Evolutionary conservation across 2,797 vertebrate species (phyloP).

Genomic region (Jordanella pulchra): DNA sequence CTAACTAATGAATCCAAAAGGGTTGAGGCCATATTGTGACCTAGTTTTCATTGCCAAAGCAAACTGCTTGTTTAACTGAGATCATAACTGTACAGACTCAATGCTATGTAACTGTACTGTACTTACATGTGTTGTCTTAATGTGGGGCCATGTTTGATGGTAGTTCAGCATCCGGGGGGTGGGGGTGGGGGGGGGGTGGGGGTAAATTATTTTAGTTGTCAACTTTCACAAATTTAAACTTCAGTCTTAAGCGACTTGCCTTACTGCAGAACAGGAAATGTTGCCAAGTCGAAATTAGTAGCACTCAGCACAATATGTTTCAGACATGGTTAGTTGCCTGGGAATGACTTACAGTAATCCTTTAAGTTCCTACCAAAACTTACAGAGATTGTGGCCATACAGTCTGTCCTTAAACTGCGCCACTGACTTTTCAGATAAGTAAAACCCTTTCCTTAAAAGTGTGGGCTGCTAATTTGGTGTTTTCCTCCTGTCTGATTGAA

Average conservation of each 20-base stretch:
- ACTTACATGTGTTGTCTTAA: slow-evolving; percentile 60
- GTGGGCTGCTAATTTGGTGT: slow-evolving; percentile 59
- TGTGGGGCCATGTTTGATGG: slow-evolving; percentile 45
- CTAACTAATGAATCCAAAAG: slow-evolving; percentile 22
- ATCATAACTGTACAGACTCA: slow-evolving; percentile 38
- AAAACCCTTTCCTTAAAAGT: slow-evolving; percentile 54
- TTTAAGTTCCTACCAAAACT: slow-evolving; percentile 52
- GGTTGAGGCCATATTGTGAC: slow-evolving; percentile 30
- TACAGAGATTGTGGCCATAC: slow-evolving; percentile 53
- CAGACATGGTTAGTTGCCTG: slow-evolving; percentile 47
- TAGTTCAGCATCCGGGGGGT: slow-evolving; percentile 16
- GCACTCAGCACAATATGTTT: slow-evolving; percentile 41
- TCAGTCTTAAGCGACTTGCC: slow-evolving; percentile 22
- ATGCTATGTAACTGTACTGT: slow-evolving; percentile 57
- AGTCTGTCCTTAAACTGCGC: slow-evolving; percentile 34
- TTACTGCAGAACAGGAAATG: slow-evolving; percentile 43
- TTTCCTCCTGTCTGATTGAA: slow-evolving; percentile 56
- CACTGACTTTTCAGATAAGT: slow-evolving; percentile 46
- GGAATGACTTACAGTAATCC: slow-evolving; percentile 42
- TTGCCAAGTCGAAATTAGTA: slow-evolving; percentile 37
- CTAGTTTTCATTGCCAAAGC: slow-evolving; percentile 38
- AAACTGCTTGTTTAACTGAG: slow-evolving; percentile 38
- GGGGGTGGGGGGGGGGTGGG: slow-evolving; percentile 29
- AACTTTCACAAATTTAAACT: slow-evolving; percentile 10
- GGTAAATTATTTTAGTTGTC: slow-evolving; percentile 22